Evolutionary conservation across 2,797 vertebrate species (phyloP), one percentile per base, ranked within the genome.

Genomic region (Pelobates cultripes): DNA sequence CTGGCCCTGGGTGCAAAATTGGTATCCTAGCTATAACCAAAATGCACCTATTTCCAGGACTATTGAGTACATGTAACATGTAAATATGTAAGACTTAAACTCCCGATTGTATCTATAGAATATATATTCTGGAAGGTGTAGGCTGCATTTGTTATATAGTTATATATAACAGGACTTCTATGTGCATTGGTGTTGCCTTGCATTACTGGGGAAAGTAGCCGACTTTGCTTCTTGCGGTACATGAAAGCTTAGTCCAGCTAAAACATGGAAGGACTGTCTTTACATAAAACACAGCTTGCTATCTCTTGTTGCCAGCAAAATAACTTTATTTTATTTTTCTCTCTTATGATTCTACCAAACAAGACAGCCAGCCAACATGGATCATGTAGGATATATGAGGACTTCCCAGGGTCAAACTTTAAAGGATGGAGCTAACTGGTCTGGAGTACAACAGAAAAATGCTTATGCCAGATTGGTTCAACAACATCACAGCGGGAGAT

Each of bases 401-500:
- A 72, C 76, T 40, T 64, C 85, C 72, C 80, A 73, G 57, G 81
- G 84, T 63, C 89, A 90, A 28, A 89, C 92, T 66, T n/a, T 85
- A 8, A 96, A 88, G 85, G 92, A 89, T 71, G 87, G 85, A 3
- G 78, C 86, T 15, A 89, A 86, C 85, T 93, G 87, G 76, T 80
- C 86, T 0, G 14, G 68, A 15, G 80, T 87, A 77, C 89, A 92
- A 12, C 94, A 93, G 87, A 97, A 97, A 89, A 95, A 96, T 0
- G 95, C 95, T 3, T 96, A 96, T 0, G 89, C 92, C 12, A 89
- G 92, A 82, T 94, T 97, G 0, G 89, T 96, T 73, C 94, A 94
- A 8, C 95, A 96, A 86, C 95, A 97, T 85, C 91, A 91, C 87
- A 96, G 95, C 1, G 90, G 89, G 73, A 92, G 94, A 43, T 96